phyloP scores from a whole-genome alignment of 2,113 vertebrate genomes.

The Globicephala melas region DNA sequence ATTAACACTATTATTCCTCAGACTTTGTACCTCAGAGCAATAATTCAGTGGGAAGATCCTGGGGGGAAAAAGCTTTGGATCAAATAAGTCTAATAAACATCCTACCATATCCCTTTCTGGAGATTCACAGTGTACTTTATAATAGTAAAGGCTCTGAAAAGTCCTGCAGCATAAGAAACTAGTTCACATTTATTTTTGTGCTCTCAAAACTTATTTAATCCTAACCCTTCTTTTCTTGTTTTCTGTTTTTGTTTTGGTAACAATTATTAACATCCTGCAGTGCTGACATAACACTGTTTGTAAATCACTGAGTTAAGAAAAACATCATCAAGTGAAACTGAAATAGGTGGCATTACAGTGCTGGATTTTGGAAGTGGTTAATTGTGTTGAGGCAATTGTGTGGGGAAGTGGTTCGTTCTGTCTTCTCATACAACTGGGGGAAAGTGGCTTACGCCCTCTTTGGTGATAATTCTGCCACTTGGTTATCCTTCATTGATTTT shows the following conservation, averaged over 20 bases:
- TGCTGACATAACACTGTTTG: not conserved
- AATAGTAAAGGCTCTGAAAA: not conserved
- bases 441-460: not conserved
- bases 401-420: not conserved
- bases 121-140: not conserved
- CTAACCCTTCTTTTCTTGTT: not conserved
- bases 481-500: conserved; percentile 33
- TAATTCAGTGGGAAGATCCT: not conserved
- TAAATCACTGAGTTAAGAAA: not conserved
- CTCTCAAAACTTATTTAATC: not conserved
- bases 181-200: not conserved
- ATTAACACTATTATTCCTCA: not conserved
- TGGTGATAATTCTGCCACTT: conserved; percentile 21
- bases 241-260: not conserved
- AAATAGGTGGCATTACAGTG: not conserved
- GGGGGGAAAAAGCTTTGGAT: not conserved
- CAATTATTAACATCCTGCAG: not conserved
- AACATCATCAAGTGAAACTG: not conserved
- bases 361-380: not conserved
- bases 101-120: not conserved
- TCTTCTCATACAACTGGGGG: not conserved
- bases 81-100: not conserved
- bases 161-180: not conserved
- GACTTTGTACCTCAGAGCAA: not conserved
- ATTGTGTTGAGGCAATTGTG: not conserved